Percentiles rank a stretch among this genome's conserved stretches.
Conservation (phyloP, 1,140 invertebrate genomes). For the Apocrypta bakeri region DNA sequence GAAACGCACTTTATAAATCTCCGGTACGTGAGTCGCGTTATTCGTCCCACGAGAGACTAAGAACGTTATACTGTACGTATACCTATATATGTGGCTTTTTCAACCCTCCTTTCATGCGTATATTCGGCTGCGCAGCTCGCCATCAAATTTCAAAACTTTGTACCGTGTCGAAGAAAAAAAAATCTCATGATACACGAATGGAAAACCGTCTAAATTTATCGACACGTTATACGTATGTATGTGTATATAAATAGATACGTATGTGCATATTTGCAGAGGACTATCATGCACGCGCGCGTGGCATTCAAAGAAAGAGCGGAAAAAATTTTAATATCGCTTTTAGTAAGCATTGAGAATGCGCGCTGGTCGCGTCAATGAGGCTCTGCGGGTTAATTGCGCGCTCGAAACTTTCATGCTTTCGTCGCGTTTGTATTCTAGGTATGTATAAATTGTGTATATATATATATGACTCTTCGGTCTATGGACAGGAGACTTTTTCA, state of each 20-base stretch:
- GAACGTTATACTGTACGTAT: not conserved
- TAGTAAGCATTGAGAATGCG: constrained; percentile 4
- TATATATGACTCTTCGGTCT: not conserved
- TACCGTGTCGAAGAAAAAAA: not conserved
- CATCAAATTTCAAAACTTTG: constrained; percentile 6
- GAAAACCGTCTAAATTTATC: not conserved
- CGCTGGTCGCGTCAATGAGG: not conserved
- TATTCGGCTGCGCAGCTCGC: too few species aligned
- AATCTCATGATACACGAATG: not conserved
- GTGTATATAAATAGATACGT: too few species aligned
- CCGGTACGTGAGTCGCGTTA: constrained; percentile 3
- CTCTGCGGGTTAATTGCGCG: constrained; percentile 8
- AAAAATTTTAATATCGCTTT: constrained; percentile 32
- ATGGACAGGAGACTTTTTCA: not conserved
- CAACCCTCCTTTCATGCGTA: too few species aligned
- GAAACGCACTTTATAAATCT: constrained; percentile 46
- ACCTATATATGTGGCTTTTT: too few species aligned
- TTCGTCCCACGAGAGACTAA: not conserved
- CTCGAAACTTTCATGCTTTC: not conserved
- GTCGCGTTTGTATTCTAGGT: not conserved
- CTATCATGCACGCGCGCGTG: not conserved
- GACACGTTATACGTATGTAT: not conserved
- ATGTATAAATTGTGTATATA: not conserved
- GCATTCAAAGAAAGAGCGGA: not conserved
- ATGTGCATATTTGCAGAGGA: not conserved